Conservation (phyloP, 2,113 vertebrate genomes). For the Rhegmatorhina hoffmannsi region DNA sequence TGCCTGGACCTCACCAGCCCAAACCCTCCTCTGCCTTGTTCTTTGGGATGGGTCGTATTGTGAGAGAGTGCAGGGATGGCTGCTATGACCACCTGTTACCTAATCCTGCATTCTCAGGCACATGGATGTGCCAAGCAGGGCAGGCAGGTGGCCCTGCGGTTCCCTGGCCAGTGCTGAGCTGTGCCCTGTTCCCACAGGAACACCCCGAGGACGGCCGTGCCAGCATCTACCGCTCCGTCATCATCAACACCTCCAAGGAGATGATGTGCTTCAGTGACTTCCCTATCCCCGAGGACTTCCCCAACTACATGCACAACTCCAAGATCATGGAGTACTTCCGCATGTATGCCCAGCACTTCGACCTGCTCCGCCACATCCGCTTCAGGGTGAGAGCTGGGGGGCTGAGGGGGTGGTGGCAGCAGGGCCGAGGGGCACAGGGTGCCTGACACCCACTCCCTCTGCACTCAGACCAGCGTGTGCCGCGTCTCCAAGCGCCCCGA, state of each 20-base stretch:
- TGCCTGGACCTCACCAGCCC: accelerated
- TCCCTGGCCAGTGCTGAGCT: accelerated
- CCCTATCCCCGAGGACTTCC: conserved; percentile 83
- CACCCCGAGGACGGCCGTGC: conserved; percentile 70
- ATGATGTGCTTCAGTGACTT: conserved; percentile 95
- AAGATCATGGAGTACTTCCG: conserved; percentile 84
- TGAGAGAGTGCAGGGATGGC: not conserved
- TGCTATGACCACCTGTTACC: not conserved
- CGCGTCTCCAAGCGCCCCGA: conserved; percentile 77
- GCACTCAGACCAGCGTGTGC: conserved; percentile 80
- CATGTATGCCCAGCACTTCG: conserved; percentile 83
- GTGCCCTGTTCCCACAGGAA: conserved; percentile 66
- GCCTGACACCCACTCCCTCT: not conserved
- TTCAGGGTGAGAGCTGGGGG: conserved; percentile 77
- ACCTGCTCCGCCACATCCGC: conserved; percentile 77
- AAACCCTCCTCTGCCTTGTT: not conserved
- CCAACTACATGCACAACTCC: conserved; percentile 82
- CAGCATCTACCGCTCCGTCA: conserved; percentile 86
- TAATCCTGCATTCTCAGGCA: not conserved
- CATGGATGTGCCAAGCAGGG: accelerated
- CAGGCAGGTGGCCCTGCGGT: not conserved
- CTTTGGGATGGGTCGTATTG: accelerated
- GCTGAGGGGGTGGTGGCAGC: accelerated
- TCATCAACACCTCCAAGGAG: conserved; percentile 91
- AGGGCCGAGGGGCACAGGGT: accelerated